A percentile compares a stretch with the other conserved stretches of the same genome.
Conservation (phyloP, 2,113 vertebrate genomes). For the Dicrurus megarhynchus region DNA sequence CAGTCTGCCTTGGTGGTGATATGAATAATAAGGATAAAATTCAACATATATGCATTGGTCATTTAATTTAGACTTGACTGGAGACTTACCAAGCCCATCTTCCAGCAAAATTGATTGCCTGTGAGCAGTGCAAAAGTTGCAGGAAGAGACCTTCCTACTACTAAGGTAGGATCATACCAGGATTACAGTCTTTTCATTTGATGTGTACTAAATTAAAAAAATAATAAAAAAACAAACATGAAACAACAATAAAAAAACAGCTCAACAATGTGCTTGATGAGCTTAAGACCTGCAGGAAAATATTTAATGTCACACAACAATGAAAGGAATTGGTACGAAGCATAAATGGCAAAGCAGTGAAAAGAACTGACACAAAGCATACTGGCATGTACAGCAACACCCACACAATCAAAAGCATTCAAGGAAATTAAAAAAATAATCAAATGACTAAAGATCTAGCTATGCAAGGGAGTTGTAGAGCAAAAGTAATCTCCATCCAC, state of each 20-base stretch:
- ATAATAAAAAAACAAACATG: background rate
- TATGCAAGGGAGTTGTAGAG: background rate
- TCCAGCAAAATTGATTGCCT: constrained; percentile 14
- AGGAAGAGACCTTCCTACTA: background rate
- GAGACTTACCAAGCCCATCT: constrained; percentile 34
- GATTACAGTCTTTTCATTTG: background rate
- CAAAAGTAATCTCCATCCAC: constrained; percentile 16
- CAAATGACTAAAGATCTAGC: constrained; percentile 31
- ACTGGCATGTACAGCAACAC: constrained; percentile 44
- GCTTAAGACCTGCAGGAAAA: constrained; percentile 32
- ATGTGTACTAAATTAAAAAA: background rate
- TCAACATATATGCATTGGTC: background rate
- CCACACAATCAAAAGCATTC: constrained; percentile 54
- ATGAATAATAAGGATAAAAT: constrained; percentile 30
- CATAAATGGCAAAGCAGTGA: constrained; percentile 45
- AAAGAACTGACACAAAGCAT: constrained; percentile 63
- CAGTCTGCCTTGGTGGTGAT: constrained; percentile 17
- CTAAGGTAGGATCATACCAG: background rate
- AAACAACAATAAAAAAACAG: background rate
- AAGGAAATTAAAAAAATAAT: constrained; percentile 21
- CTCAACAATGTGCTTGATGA: background rate
- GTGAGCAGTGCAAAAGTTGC: background rate
- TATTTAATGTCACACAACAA: constrained; percentile 24
- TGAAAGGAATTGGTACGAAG: constrained; percentile 39
- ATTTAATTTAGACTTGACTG: background rate